phyloP scores from a whole-genome alignment of 2,888 invertebrate species.

The Tyria jacobaeae region DNA sequence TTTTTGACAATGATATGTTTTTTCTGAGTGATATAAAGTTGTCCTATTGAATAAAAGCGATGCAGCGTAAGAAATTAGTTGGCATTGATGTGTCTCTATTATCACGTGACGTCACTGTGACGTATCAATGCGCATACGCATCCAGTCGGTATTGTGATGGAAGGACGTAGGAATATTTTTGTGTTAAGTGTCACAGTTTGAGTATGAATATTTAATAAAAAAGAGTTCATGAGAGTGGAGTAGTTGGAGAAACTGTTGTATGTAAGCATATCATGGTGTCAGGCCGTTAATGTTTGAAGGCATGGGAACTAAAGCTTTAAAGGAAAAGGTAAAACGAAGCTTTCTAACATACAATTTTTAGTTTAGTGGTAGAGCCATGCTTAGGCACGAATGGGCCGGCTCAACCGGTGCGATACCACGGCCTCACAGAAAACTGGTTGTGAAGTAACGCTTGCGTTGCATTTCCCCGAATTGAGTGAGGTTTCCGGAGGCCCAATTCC shows the following conservation, averaged over 20 bases:
- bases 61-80: conserved; percentile 83
- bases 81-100: conserved; percentile 75
- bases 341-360: too few species aligned
- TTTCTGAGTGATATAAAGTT: conserved; percentile 46
- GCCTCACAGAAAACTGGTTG: too few species aligned
- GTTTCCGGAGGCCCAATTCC: too few species aligned
- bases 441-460: too few species aligned
- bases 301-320: neutral
- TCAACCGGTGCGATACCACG: too few species aligned
- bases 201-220: conserved; percentile 27
- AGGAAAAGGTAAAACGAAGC: too few species aligned
- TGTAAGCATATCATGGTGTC: neutral
- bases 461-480: too few species aligned
- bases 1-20: conserved; percentile 49
- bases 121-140: conserved; percentile 51
- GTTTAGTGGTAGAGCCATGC: too few species aligned
- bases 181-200: conserved; percentile 18
- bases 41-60: conserved; percentile 72
- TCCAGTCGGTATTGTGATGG: conserved; percentile 27
- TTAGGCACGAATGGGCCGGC: too few species aligned
- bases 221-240: conserved; percentile 33
- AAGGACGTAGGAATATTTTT: conserved; percentile 13
- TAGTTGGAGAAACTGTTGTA: conserved; percentile 23
- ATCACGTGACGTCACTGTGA: conserved; percentile 59
- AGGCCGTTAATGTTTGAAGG: neutral